phyloP scores from a whole-genome alignment of 2,888 invertebrate genomes.

The Drosophila dives region DNA sequence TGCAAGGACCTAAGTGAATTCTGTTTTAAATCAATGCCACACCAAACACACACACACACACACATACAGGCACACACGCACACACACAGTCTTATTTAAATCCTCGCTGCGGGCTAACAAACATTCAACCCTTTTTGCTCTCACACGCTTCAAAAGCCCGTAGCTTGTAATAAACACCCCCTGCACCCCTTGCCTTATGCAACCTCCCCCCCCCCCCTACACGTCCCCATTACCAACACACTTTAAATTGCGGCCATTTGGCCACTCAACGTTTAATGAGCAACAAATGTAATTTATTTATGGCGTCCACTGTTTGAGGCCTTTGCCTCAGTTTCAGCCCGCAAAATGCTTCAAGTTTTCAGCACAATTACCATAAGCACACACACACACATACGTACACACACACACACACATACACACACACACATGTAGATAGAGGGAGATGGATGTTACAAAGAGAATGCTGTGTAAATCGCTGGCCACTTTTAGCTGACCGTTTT shows the following conservation, averaged over 20 bases:
- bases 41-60: slow-evolving; percentile 36
- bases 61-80: slow-evolving; percentile 11
- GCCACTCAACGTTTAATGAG: slow-evolving; percentile 77
- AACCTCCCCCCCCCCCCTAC: too few species aligned
- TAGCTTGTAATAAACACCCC: not conserved
- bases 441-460: slow-evolving; percentile 35
- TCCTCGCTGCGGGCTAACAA: slow-evolving; percentile 35
- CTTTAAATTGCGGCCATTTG: slow-evolving; percentile 62
- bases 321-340: slow-evolving; percentile 57
- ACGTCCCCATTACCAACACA: slow-evolving; percentile 12
- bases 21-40: slow-evolving; percentile 63
- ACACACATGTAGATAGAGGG: slow-evolving; percentile 19
- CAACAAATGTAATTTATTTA: slow-evolving; percentile 79
- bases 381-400: slow-evolving; percentile 31
- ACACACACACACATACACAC: slow-evolving; percentile 11
- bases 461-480: slow-evolving; percentile 68
- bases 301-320: slow-evolving; percentile 59
- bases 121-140: slow-evolving; percentile 22
- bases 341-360: slow-evolving; percentile 77
- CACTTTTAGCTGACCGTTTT: slow-evolving; percentile 68
- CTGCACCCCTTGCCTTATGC: too few species aligned
- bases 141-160: not conserved
- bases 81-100: slow-evolving; percentile 13
- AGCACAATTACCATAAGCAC: slow-evolving; percentile 78
- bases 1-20: slow-evolving; percentile 35